phyloP scores from a whole-genome alignment of 2,888 invertebrate genomes.

The Hofmannophila pseudospretella region DNA sequence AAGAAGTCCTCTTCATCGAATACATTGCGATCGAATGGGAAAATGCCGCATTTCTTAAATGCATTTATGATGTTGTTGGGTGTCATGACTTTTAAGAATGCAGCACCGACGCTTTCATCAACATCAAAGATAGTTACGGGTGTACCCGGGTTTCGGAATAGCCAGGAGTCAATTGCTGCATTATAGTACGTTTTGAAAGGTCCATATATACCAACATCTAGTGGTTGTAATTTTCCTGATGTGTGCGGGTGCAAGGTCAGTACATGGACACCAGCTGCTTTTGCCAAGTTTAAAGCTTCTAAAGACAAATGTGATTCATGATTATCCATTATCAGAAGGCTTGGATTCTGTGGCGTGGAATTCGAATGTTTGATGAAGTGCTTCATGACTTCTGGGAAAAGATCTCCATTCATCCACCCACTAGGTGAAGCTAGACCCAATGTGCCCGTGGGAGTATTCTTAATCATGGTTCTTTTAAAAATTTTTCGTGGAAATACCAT shows the following conservation, averaged over 20 bases:
- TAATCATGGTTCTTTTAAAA: slow-evolving; percentile 5
- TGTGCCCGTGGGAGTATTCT: slow-evolving; percentile 5
- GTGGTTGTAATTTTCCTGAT: slow-evolving; percentile 42
- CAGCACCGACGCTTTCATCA: slow-evolving; percentile 19
- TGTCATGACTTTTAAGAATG: slow-evolving; percentile 21
- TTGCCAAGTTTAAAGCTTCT: slow-evolving; percentile 11
- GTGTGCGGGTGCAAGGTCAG: slow-evolving; percentile 48
- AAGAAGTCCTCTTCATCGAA: slow-evolving; percentile 12
- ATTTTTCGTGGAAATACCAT: slow-evolving; percentile 10
- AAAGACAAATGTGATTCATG: slow-evolving; percentile 10
- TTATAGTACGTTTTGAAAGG: slow-evolving; percentile 30
- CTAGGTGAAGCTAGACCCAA: slow-evolving; percentile 2
- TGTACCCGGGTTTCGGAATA: slow-evolving; percentile 38
- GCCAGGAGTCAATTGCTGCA: slow-evolving; percentile 28
- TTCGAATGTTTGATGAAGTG: slow-evolving; percentile 16
- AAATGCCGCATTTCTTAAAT: slow-evolving; percentile 13
- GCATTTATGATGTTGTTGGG: slow-evolving; percentile 20
- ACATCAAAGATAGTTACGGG: slow-evolving; percentile 39
- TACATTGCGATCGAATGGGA: slow-evolving; percentile 8
- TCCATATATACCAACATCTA: slow-evolving; percentile 40
- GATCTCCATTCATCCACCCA: slow-evolving; percentile 13
- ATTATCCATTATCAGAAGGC: slow-evolving; percentile 12
- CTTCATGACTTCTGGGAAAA: slow-evolving; percentile 13
- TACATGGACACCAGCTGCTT: slow-evolving; percentile 16
- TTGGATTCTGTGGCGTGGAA: slow-evolving; percentile 6